Conservation (phyloP, 1,140 invertebrate genomes). For the Parasteatoda tepidariorum region DNA sequence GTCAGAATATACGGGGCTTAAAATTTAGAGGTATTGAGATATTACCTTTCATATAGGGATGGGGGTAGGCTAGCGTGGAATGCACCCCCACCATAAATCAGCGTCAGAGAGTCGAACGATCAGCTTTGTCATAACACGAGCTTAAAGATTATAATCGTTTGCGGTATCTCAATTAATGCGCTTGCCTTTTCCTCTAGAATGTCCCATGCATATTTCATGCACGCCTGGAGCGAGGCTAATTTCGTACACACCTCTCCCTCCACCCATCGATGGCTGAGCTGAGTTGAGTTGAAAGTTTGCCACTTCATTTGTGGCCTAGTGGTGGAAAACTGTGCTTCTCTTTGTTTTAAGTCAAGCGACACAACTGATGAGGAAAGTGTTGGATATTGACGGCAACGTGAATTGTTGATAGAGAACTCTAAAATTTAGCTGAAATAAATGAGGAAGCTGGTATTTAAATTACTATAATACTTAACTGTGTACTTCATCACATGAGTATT, state of each 20-base stretch:
- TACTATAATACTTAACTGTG: too few relatives aligned
- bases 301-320: background rate
- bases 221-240: background rate
- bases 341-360: background rate
- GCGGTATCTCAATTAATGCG: constrained; percentile 39
- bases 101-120: background rate
- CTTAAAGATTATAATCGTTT: constrained; percentile 22
- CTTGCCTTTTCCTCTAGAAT: background rate
- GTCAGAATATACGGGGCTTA: background rate
- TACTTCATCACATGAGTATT: too few relatives aligned
- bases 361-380: background rate
- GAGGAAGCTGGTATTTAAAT: too few relatives aligned
- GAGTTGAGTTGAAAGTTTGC: background rate
- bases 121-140: constrained; percentile 35
- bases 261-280: background rate
- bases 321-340: background rate
- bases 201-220: constrained; percentile 27
- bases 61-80: background rate
- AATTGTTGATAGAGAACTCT: background rate
- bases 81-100: background rate
- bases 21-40: constrained; percentile 15
- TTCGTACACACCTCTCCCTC: background rate
- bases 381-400: too few relatives aligned
- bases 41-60: background rate
- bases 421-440: too few relatives aligned